Conservation (phyloP, 2,888 invertebrate species). For the Rosalia funebris region DNA sequence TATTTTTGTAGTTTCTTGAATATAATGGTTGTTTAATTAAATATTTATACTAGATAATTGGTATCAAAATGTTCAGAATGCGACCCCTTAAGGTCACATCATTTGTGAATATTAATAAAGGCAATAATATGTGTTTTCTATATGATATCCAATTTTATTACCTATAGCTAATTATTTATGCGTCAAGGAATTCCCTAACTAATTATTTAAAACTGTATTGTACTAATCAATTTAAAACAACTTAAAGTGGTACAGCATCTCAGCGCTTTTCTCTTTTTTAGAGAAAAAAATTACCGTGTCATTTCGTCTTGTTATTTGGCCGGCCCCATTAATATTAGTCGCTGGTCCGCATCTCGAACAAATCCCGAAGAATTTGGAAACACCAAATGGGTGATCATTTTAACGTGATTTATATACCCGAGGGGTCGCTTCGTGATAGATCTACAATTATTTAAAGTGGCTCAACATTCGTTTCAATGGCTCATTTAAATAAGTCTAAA, state of each 20-base stretch:
- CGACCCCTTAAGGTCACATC: no score
- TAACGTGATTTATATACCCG: constrained; percentile 1
- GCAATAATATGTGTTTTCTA: no score
- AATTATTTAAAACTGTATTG: not conserved
- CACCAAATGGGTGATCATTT: constrained; percentile 4
- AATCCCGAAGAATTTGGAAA: constrained; percentile 17
- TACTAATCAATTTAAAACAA: not conserved
- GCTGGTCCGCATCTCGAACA: not conserved
- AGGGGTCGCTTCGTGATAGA: constrained; percentile 43
- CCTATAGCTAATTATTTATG: no score
- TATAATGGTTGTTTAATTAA: no score
- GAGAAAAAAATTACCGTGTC: not conserved
- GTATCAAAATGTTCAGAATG: no score
- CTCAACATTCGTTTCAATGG: constrained; percentile 51
- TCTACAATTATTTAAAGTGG: constrained; percentile 49
- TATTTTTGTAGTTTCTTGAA: no score
- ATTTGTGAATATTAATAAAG: no score
- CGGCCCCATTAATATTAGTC: constrained; percentile 14
- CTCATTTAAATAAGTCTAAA: constrained; percentile 52
- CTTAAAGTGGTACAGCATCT: not conserved
- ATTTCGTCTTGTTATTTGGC: not conserved
- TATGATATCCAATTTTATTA: no score
- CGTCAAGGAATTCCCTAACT: not conserved
- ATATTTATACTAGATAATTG: no score
- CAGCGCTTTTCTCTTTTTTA: not conserved